Evolutionary conservation across 2,888 invertebrate genomes (phyloP).

Genomic region (Pammene fasciana): DNA sequence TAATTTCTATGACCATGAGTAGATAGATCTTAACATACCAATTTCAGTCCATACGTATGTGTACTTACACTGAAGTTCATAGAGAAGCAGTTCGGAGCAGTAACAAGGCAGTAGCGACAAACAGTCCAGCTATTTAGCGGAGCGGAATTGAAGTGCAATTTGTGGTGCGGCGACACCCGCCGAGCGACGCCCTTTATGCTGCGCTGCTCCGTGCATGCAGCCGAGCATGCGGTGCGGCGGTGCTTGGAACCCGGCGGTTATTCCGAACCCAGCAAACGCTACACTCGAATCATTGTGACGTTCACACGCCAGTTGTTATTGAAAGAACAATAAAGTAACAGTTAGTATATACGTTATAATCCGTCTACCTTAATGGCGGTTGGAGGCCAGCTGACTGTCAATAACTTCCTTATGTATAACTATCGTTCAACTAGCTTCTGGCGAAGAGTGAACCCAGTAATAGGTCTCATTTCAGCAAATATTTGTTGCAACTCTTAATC

Average conservation of each 20-base stretch:
- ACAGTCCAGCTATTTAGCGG: constrained; percentile 61
- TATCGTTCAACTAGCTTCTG: too few species aligned
- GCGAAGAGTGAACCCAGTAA: too few species aligned
- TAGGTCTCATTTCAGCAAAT: too few species aligned
- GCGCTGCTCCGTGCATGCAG: constrained; percentile 13
- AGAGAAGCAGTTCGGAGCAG: constrained; percentile 42
- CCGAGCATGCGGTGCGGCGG: constrained; percentile 22
- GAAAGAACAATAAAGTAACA: not conserved
- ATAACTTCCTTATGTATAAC: too few species aligned
- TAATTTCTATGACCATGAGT: not conserved
- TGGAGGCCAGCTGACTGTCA: too few species aligned
- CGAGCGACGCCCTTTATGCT: constrained; percentile 34
- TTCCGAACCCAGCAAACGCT: not conserved
- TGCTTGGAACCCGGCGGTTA: not conserved
- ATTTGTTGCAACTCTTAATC: too few species aligned
- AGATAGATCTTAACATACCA: not conserved
- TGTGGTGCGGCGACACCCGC: constrained; percentile 43
- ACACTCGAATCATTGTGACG: not conserved
- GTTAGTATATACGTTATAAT: not conserved
- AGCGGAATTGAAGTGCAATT: constrained; percentile 69
- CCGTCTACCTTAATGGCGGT: too few species aligned
- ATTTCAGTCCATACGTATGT: not conserved
- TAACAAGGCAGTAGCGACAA: constrained; percentile 54
- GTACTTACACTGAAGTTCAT: constrained; percentile 20
- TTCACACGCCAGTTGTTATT: not conserved